Conservation (phyloP, 1,140 invertebrate species). For the Drosophila kepulauana region DNA sequence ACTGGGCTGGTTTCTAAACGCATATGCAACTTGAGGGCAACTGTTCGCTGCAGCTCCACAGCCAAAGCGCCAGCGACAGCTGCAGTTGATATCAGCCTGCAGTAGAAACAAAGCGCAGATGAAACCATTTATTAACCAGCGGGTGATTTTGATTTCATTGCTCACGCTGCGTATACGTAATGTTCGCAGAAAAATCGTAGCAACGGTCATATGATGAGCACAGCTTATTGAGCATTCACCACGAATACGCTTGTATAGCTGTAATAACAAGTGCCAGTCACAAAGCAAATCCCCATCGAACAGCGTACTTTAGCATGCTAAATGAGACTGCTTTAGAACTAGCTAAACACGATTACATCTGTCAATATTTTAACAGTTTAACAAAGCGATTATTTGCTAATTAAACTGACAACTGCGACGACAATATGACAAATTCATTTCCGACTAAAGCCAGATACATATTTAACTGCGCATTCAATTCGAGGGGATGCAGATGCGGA, state of each 20-base stretch:
- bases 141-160: constrained; percentile 20
- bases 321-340: background rate
- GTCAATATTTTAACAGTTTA: constrained; percentile 16
- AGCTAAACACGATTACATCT: constrained; percentile 2
- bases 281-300: background rate
- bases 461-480: constrained; percentile 34
- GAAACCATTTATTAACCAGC: constrained; percentile 40
- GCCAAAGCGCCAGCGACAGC: background rate
- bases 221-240: constrained; percentile 5
- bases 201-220: background rate
- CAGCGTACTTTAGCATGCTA: background rate
- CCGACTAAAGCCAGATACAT: constrained; percentile 39
- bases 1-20: background rate
- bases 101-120: constrained; percentile 1
- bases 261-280: background rate
- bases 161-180: constrained; percentile 30
- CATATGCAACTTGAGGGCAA: constrained; percentile 18
- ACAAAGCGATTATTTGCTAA: constrained; percentile 54
- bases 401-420: constrained; percentile 47
- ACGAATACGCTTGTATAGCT: too few relatives aligned
- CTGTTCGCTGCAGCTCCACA: background rate
- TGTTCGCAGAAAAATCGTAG: constrained; percentile 6
- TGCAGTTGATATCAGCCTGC: background rate
- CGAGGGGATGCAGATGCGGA: constrained; percentile 9
- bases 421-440: constrained; percentile 76